These are phyloP conservation scores for Apotomis betuletana DNA, from an alignment of 2,888 invertebrate species.

Conservation along the genomic window DNA sequence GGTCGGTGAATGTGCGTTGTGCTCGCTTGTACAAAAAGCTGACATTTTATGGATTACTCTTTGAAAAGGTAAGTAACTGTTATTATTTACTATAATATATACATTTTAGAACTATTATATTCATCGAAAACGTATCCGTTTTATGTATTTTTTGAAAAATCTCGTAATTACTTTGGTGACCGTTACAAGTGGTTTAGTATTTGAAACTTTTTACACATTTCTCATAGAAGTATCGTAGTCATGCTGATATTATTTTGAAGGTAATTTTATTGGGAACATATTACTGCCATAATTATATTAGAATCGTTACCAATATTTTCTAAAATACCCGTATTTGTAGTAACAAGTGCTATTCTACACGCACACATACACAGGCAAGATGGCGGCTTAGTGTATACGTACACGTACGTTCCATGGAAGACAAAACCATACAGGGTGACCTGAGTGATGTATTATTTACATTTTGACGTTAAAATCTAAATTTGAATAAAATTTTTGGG, in stretches of 20 bases:
- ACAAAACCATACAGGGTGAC: slow-evolving; percentile 18
- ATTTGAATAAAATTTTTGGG: slow-evolving; percentile 14
- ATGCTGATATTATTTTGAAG: slow-evolving; percentile 16
- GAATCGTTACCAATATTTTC: slow-evolving; percentile 16
- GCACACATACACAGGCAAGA: slow-evolving; percentile 22
- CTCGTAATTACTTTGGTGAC: slow-evolving; percentile 16
- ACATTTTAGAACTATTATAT: slow-evolving; percentile 14
- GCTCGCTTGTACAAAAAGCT: slow-evolving; percentile 14
- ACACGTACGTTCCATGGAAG: slow-evolving; percentile 13
- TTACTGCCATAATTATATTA: slow-evolving; percentile 15
- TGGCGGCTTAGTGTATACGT: slow-evolving; percentile 22
- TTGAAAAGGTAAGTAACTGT: slow-evolving; percentile 10
- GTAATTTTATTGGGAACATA: slow-evolving; percentile 17
- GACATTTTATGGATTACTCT: slow-evolving; percentile 8
- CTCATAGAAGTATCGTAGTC: slow-evolving; percentile 15
- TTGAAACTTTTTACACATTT: slow-evolving; percentile 19
- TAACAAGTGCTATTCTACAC: slow-evolving; percentile 23
- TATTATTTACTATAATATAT: slow-evolving; percentile 14
- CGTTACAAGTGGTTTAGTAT: slow-evolving; percentile 18
- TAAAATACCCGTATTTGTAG: slow-evolving; percentile 17
- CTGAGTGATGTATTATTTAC: slow-evolving; percentile 14
- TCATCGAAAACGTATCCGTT: not conserved
- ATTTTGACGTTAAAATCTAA: slow-evolving; percentile 14
- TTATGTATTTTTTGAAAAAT: slow-evolving; percentile 10
- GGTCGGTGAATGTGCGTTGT: slow-evolving; percentile 17